A percentile compares a stretch with the other conserved stretches of the same genome.
Evolutionary conservation across 2,888 invertebrate genomes (phyloP).

Genomic region (Eurois occulta): DNA sequence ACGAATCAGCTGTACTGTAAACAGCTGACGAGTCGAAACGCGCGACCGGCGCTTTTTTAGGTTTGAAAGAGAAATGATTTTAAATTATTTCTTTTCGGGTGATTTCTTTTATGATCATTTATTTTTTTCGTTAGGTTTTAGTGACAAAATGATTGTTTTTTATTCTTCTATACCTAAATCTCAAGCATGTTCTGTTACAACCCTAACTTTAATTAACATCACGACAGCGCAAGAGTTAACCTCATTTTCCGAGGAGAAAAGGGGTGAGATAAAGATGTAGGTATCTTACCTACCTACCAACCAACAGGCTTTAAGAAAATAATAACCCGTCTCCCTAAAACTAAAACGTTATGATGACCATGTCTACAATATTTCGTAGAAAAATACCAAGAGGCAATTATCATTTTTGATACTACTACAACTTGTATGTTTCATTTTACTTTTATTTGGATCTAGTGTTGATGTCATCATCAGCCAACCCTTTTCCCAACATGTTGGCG

Average conservation of each 20-base stretch:
- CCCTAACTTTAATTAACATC: constrained; percentile 54
- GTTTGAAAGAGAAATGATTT: background rate
- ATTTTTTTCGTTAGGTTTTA: constrained; percentile 3
- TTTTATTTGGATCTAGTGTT: background rate
- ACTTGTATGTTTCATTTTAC: background rate
- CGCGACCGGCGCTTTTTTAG: background rate
- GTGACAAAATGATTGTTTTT: background rate
- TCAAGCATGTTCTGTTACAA: constrained; percentile 25
- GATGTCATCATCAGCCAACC: background rate
- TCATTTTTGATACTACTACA: background rate
- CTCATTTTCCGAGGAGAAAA: constrained; percentile 39
- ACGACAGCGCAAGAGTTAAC: constrained; percentile 43
- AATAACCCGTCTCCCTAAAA: background rate
- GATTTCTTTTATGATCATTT: too few relatives aligned
- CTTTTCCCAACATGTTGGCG: background rate
- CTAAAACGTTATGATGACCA: too few relatives aligned
- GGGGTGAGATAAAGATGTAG: constrained; percentile 25
- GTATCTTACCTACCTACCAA: constrained; percentile 13
- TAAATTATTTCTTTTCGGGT: too few relatives aligned
- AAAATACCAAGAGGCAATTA: background rate
- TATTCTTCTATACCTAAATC: background rate
- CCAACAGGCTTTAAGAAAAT: background rate
- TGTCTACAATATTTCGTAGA: background rate
- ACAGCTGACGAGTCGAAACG: constrained; percentile 38
- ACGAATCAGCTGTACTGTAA: constrained; percentile 39